Conservation (phyloP, 2,888 invertebrate species). For the Girardia tigrina region DNA sequence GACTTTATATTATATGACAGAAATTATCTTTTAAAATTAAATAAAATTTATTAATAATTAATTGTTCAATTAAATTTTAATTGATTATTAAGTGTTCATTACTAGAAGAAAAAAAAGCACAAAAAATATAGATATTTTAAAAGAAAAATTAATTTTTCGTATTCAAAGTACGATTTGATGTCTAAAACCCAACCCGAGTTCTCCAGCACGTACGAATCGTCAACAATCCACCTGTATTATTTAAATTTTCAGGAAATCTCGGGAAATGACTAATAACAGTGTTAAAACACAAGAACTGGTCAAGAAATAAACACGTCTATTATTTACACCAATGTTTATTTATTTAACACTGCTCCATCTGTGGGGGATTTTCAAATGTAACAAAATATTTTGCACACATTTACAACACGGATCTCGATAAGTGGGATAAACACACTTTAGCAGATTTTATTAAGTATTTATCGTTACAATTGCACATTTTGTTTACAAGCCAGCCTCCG, state of each 20-base stretch:
- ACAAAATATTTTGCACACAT: slow-evolving; percentile 9
- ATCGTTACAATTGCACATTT: slow-evolving; percentile 3
- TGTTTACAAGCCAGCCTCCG: slow-evolving; percentile 19
- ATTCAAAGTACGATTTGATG: slow-evolving; percentile 7
- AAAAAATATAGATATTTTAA: no score
- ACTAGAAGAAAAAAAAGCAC: no score
- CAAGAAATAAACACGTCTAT: slow-evolving; percentile 23
- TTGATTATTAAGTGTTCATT: no score
- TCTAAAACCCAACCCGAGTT: slow-evolving; percentile 11
- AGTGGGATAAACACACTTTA: slow-evolving; percentile 1
- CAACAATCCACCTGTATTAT: slow-evolving; percentile 19
- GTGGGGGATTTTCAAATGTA: slow-evolving; percentile 15
- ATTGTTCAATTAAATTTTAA: no score
- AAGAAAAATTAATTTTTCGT: neutral
- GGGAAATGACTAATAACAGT: slow-evolving; percentile 7
- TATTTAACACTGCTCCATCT: slow-evolving; percentile 20
- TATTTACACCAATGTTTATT: slow-evolving; percentile 16
- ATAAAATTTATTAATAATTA: no score
- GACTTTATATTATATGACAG: no score
- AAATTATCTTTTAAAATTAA: no score
- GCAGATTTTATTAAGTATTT: slow-evolving; percentile 13
- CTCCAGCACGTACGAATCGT: slow-evolving; percentile 20
- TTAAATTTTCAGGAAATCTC: neutral
- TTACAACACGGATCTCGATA: slow-evolving; percentile 1
- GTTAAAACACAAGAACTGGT: slow-evolving; percentile 14